Percentiles rank a stretch among this genome's conserved stretches.
Conservation (phyloP, 92 coral and sea anemone species). For the Muricea muricata region DNA sequence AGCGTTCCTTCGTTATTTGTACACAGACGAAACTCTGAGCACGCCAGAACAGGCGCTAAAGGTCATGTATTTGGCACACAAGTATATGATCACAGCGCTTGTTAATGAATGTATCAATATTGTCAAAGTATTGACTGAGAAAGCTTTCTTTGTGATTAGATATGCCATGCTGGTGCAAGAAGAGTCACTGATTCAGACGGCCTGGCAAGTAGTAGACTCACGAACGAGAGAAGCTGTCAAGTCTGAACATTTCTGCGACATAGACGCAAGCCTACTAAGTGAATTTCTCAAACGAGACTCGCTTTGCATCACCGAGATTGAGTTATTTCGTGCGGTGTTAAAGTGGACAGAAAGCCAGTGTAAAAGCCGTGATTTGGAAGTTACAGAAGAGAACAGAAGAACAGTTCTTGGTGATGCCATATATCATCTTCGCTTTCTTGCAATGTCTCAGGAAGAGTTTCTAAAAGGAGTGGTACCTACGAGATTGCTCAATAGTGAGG, state of each 20-base stretch:
- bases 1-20: slow-evolving; percentile 11
- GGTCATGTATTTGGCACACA: slow-evolving; percentile 11
- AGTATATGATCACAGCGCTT: slow-evolving; percentile 16
- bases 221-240: background rate
- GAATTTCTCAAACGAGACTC: slow-evolving; percentile 2
- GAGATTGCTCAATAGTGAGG: slow-evolving; percentile 34
- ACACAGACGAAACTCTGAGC: background rate
- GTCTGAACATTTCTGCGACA: background rate
- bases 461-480: slow-evolving; percentile 55
- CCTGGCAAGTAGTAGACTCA: background rate
- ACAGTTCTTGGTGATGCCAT: slow-evolving; percentile 45
- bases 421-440: slow-evolving; percentile 63
- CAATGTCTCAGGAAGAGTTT: slow-evolving; percentile 68
- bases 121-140: background rate
- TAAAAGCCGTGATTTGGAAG: background rate
- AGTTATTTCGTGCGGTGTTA: slow-evolving; percentile 3
- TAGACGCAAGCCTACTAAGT: background rate
- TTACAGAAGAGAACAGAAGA: background rate
- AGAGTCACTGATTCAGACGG: background rate
- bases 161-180: background rate
- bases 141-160: background rate
- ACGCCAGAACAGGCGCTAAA: background rate
- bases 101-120: background rate
- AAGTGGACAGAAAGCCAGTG: slow-evolving; percentile 3
- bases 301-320: background rate